Evolutionary conservation across 2,113 vertebrate genomes (phyloP).

Genomic region (Cervus canadensis): DNA sequence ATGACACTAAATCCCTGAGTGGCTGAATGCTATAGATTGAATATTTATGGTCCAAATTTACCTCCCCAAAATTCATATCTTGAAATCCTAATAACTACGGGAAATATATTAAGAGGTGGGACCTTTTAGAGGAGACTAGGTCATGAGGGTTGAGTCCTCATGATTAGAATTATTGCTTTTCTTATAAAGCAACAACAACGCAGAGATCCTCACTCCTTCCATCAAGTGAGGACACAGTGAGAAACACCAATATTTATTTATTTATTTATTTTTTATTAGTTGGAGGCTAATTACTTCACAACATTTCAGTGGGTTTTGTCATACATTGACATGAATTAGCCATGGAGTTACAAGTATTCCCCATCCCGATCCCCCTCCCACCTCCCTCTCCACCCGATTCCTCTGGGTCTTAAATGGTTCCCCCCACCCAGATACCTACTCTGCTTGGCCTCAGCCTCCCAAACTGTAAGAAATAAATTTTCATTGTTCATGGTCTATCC

Average conservation of each 20-base stretch:
- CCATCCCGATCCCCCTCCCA: no score
- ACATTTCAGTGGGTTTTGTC: no score
- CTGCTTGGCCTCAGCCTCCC: not conserved
- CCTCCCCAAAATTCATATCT: not conserved
- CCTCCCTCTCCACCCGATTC: no score
- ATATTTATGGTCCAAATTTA: not conserved
- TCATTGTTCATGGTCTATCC: not conserved
- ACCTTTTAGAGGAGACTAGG: not conserved
- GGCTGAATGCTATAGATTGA: not conserved
- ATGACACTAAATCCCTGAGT: not conserved
- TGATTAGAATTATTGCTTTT: not conserved
- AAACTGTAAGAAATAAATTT: not conserved
- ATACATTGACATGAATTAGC: no score
- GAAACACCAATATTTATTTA: not conserved
- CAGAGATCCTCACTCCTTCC: not conserved
- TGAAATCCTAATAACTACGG: not conserved
- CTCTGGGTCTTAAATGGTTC: no score
- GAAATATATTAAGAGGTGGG: not conserved
- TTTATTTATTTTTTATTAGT: no score
- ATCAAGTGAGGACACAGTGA: not conserved
- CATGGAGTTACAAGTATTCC: no score
- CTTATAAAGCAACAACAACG: not conserved
- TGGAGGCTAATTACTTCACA: no score
- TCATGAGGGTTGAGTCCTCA: not conserved
- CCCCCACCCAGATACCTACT: not conserved